phyloP scores from a whole-genome alignment of 2,888 invertebrate genomes.

The Nasonia oneida region DNA sequence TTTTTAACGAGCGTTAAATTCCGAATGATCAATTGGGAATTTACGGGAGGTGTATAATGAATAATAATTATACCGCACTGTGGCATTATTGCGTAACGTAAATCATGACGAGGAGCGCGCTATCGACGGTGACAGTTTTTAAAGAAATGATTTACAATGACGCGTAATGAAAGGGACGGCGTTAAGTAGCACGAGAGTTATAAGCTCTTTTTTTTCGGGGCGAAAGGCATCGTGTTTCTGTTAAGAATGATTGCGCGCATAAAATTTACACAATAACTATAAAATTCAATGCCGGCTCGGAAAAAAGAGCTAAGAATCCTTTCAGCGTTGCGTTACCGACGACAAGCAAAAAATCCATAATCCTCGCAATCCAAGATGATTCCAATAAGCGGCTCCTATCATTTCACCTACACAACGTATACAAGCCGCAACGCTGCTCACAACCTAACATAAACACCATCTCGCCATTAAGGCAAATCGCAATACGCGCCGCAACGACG shows the following conservation, averaged over 20 bases:
- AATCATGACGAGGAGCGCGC: neutral
- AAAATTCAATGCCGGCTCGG: neutral
- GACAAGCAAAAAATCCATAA: neutral
- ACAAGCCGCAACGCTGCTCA: neutral
- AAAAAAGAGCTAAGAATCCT: neutral
- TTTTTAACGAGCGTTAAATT: neutral
- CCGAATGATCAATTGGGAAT: neutral
- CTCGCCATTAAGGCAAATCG: neutral
- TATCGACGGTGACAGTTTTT: slow-evolving; percentile 14
- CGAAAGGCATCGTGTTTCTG: neutral
- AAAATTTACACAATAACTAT: neutral
- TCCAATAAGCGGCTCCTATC: neutral
- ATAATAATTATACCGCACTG: neutral
- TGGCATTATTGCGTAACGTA: neutral
- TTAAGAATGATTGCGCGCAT: neutral
- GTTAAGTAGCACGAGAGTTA: neutral
- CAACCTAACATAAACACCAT: neutral
- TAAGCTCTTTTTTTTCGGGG: neutral
- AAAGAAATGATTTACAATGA: slow-evolving; percentile 18
- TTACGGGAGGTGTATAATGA: neutral
- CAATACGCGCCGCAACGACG: neutral
- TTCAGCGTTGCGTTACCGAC: neutral
- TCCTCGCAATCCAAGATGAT: neutral
- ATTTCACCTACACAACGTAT: neutral
- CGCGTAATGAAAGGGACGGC: neutral